These are phyloP conservation scores for Phlogophora meticulosa DNA, from an alignment of 2,888 invertebrate species.

Conservation along the genomic window DNA sequence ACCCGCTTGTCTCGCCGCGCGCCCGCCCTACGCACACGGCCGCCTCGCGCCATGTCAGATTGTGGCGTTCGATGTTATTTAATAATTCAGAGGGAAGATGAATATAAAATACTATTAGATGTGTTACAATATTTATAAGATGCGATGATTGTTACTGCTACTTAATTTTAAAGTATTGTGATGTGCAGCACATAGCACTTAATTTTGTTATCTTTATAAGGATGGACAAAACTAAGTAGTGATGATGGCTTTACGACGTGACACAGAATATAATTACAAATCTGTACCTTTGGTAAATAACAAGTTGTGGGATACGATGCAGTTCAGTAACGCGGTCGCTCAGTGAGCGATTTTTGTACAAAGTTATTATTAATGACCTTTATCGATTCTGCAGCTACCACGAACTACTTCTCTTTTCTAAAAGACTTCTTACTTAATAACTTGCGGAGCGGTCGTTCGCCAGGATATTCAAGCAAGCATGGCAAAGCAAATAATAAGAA, in stretches of 20 bases:
- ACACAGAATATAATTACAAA: too few species aligned
- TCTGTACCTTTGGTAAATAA: too few species aligned
- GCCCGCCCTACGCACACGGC: slow-evolving; percentile 10
- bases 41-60: not conserved
- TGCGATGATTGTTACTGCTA: too few species aligned
- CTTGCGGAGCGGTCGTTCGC: not conserved
- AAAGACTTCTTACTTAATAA: not conserved
- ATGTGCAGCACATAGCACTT: too few species aligned
- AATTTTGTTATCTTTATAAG: too few species aligned
- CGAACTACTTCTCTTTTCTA: not conserved
- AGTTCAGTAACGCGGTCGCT: too few species aligned
- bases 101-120: not conserved
- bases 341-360: too few species aligned
- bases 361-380: not conserved
- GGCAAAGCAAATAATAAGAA: slow-evolving; percentile 12
- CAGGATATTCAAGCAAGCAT: not conserved
- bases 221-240: too few species aligned
- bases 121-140: not conserved
- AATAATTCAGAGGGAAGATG: not conserved
- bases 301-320: too few species aligned
- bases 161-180: too few species aligned
- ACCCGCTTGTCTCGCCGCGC: slow-evolving; percentile 27
- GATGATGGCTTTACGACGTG: too few species aligned
- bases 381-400: too few species aligned
- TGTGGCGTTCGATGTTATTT: not conserved